Evolutionary conservation across 2,888 invertebrate species (phyloP), one percentile per base, ranked within the genome.

Genomic region (Leptinotarsa peninsularis): DNA sequence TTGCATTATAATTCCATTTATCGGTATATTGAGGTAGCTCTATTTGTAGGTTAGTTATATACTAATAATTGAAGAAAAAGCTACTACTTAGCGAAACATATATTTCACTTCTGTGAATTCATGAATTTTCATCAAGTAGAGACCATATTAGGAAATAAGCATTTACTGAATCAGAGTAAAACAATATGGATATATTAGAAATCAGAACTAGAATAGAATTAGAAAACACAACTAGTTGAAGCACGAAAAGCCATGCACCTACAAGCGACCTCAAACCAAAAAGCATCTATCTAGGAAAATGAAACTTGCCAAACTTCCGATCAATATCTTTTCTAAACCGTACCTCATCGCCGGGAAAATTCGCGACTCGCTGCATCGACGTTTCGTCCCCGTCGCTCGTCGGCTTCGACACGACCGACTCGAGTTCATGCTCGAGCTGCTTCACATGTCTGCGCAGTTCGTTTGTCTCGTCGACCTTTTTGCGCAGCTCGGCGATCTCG

Each of bases 401-500:
- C 23, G 82, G 81, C 75, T 83, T 83, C 7, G 83, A 78, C n/a
- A 83, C 84, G 17, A 84, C 83, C 52, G 79, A 79, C 68, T 84
- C 84, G 66, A 85, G 78, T 74, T 84, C 82, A 18, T 74, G 68
- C 67, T 83, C 82, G 52, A 86, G 79, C 68, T 82, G 77, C 58
- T 72, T 68, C 17, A 76, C 69, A 10, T 76, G 71, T 50, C 52
- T 18, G 43, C 68, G 71, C 43, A 71, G 66, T 15, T 67, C 67
- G 18, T 66, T 4, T 50, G 71, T 71, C 70, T 83, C 75, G 1
- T 58, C 58, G 18, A 52, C 58, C 23, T 21, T 58, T 23, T 43
- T 82, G 72, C 87, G 86, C 73, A 89, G 79, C n/a, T 82, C 80
- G 4, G 82, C 84, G 33, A 87, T 85, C 77, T 88, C 86, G 21